These are phyloP conservation scores for Mythimna impura DNA, from an alignment of 2,888 invertebrate genomes.

Conservation along the genomic window DNA sequence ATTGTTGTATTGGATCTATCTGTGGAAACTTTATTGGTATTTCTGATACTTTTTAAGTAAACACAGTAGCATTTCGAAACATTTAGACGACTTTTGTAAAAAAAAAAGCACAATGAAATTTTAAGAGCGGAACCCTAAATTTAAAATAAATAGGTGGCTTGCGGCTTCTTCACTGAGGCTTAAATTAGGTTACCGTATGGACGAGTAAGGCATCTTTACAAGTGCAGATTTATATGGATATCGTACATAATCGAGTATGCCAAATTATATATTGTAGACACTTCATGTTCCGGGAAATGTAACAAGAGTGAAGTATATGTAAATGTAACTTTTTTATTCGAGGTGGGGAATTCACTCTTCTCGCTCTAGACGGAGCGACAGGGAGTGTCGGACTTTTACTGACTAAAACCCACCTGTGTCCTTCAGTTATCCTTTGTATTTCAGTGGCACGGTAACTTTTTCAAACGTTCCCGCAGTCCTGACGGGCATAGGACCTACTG, in stretches of 20 bases:
- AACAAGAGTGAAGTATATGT: background rate
- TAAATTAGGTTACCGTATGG: slow-evolving; percentile 53
- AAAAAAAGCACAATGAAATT: background rate
- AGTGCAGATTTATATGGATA: slow-evolving; percentile 45
- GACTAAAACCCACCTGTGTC: too few species aligned
- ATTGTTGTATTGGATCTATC: background rate
- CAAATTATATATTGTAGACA: slow-evolving; percentile 10
- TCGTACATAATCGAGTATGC: background rate
- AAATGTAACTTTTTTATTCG: background rate
- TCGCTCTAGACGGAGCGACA: too few species aligned
- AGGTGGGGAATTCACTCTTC: too few species aligned
- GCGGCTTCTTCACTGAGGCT: slow-evolving; percentile 42
- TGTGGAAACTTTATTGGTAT: background rate
- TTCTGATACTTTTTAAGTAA: background rate
- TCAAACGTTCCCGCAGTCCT: too few species aligned
- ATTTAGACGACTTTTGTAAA: background rate
- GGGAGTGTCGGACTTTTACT: too few species aligned
- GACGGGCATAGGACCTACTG: too few species aligned
- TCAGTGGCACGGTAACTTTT: too few species aligned
- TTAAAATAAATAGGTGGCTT: slow-evolving; percentile 32
- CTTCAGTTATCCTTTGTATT: too few species aligned
- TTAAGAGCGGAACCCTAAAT: slow-evolving; percentile 39
- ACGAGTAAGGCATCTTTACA: slow-evolving; percentile 41
- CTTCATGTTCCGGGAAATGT: background rate
- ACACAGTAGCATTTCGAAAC: background rate